Evolutionary conservation across 2,113 vertebrate species (phyloP), one percentile per base, ranked within the genome.

Genomic region (Engraulis encrasicolus): DNA sequence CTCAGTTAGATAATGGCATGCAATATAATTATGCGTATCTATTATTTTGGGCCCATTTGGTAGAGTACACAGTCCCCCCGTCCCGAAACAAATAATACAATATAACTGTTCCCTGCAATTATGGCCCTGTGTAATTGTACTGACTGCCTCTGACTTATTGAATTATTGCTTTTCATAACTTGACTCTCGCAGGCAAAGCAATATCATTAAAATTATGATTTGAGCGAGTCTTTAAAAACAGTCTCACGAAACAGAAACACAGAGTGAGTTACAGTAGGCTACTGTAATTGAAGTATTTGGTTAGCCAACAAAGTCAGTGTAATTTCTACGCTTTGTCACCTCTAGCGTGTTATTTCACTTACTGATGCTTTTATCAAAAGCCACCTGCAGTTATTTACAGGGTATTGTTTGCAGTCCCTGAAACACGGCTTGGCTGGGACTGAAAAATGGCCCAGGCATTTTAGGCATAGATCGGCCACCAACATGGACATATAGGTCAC

Each of bases 141-240:
- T 61, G n/a, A 27, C n/a, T 61, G 58, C 23, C 27, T 61, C 58
- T 61, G 58, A 61, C n/a, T 27, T 27, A 61, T 61, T 61, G 7
- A 61, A 61, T n/a, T 6, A 61, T 61, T 61, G 58, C 11, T 61
- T 61, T 61, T 61, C 58, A 61, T 61, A 61, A 58, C 23, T 61
- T 61, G 23, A n/a, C n/a, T 61, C 58, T 61, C 27, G 20, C 58
- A 61, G 58, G 7, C 58, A 9, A 23, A 27, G 18, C 19, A n/a
- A 61, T 0, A 61, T 61, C 20, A 61, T 61, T 61, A 27, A 27
- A 27, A 27, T 27, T 1, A 23, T 61, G 58, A 61, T 23, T 61
- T 61, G 58, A 61, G 23, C 27, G 23, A 9, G 2, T 61, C n/a
- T 9, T 61, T 19, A 20, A 19, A 58, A 58, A 61, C 58, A 61